These are phyloP conservation scores for Helicoverpa zea DNA, from an alignment of 1,140 invertebrate genomes.

Conservation along the genomic window DNA sequence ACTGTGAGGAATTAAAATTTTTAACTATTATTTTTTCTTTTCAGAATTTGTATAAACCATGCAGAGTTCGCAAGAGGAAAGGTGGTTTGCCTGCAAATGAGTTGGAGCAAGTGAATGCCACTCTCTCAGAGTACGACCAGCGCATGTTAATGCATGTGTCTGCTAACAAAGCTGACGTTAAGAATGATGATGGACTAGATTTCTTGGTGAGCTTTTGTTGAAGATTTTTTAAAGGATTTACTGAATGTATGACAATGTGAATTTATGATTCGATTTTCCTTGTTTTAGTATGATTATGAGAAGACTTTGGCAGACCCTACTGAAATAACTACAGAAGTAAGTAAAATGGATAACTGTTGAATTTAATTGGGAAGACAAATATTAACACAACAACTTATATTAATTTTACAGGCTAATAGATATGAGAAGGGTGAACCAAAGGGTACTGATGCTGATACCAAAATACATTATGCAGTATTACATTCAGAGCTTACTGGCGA, in stretches of 20 bases:
- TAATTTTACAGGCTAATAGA: slow-evolving; percentile 67
- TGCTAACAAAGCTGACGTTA: slow-evolving; percentile 67
- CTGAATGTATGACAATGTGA: slow-evolving; percentile 37
- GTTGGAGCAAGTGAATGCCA: slow-evolving; percentile 82
- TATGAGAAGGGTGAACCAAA: slow-evolving; percentile 61
- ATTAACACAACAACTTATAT: neutral
- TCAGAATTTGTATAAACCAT: slow-evolving; percentile 82
- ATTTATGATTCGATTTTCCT: slow-evolving; percentile 49
- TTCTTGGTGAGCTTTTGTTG: slow-evolving; percentile 69
- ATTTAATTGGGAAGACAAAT: neutral
- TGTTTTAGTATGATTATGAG: slow-evolving; percentile 83
- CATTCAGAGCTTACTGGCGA: slow-evolving; percentile 83
- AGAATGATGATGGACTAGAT: slow-evolving; percentile 81
- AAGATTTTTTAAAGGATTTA: neutral
- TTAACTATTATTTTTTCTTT: slow-evolving; percentile 50
- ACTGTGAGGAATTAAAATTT: neutral
- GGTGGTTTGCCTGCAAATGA: slow-evolving; percentile 74
- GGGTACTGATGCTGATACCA: slow-evolving; percentile 66
- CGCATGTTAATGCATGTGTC: slow-evolving; percentile 79
- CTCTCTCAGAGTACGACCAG: slow-evolving; percentile 82
- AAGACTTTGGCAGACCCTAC: slow-evolving; percentile 81
- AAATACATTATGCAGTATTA: slow-evolving; percentile 81
- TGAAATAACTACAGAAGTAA: slow-evolving; percentile 77
- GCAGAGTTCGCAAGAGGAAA: slow-evolving; percentile 81
- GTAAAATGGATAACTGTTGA: slow-evolving; percentile 41